Evolutionary conservation across 1,140 invertebrate species (phyloP).

Genomic region (Homalodisca vitripennis): DNA sequence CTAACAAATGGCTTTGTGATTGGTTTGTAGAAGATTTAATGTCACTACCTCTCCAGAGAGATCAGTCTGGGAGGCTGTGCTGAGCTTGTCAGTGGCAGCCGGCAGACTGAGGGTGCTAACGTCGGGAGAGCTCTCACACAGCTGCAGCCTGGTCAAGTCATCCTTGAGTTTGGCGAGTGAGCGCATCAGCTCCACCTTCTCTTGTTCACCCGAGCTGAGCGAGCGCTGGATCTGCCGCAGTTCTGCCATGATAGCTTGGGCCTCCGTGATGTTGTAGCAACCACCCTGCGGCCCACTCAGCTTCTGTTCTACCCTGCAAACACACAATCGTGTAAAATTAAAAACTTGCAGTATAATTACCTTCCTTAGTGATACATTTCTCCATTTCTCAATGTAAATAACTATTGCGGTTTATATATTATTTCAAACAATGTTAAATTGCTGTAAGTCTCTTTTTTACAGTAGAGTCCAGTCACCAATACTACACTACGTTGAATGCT

Average conservation of each 20-base stretch:
- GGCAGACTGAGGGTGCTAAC: slow-evolving; percentile 77
- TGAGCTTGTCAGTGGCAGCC: slow-evolving; percentile 69
- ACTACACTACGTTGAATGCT: too few relatives aligned
- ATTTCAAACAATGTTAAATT: too few relatives aligned
- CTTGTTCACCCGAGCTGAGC: slow-evolving; percentile 84
- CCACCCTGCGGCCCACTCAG: slow-evolving; percentile 76
- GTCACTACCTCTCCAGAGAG: slow-evolving; percentile 75
- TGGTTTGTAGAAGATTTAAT: too few relatives aligned
- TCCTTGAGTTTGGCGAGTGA: slow-evolving; percentile 90
- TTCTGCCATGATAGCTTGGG: slow-evolving; percentile 91
- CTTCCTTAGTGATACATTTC: too few relatives aligned
- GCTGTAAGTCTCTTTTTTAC: too few relatives aligned
- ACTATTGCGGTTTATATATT: too few relatives aligned
- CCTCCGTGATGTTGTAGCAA: slow-evolving; percentile 90
- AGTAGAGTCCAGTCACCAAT: too few relatives aligned
- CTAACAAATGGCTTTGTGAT: too few relatives aligned
- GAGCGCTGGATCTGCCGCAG: slow-evolving; percentile 91
- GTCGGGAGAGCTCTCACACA: slow-evolving; percentile 78
- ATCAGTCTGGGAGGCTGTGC: slow-evolving; percentile 93
- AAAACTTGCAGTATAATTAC: too few relatives aligned
- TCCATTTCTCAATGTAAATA: too few relatives aligned
- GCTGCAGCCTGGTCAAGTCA: slow-evolving; percentile 81
- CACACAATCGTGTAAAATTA: too few relatives aligned
- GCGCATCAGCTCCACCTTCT: slow-evolving; percentile 92
- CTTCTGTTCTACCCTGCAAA: slow-evolving; percentile 85